phyloP scores from a whole-genome alignment of 2,113 vertebrate genomes.

The Grus americana region DNA sequence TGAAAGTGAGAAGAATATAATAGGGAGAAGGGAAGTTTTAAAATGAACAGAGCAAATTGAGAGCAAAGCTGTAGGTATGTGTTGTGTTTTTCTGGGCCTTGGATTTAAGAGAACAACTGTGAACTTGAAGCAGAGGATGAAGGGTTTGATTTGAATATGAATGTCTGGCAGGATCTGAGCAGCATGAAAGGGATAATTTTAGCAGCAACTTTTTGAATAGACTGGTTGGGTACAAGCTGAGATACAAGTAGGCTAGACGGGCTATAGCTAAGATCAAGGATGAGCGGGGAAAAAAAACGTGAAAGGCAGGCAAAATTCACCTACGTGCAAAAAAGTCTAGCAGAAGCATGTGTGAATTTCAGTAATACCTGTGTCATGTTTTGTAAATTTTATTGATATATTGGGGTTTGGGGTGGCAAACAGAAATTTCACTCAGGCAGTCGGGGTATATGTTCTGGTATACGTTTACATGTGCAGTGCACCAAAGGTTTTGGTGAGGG shows the following conservation, averaged over 20 bases:
- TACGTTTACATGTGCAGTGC: fast-evolving
- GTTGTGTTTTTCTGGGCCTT: not conserved
- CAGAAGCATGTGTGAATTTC: not conserved
- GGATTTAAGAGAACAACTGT: not conserved
- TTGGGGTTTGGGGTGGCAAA: not conserved
- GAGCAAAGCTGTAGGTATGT: not conserved
- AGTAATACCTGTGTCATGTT: not conserved
- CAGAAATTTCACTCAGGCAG: not conserved
- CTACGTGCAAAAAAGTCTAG: not conserved
- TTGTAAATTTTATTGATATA: not conserved
- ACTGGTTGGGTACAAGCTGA: not conserved
- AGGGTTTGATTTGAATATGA: conserved; percentile 44
- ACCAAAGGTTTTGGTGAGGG: not conserved
- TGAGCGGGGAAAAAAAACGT: fast-evolving
- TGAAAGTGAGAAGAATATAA: not conserved
- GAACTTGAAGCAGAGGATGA: not conserved
- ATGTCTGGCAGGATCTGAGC: not conserved
- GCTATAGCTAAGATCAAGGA: not conserved
- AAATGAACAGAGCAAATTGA: not conserved
- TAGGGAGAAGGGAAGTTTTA: not conserved
- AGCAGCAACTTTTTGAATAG: conserved; percentile 9
- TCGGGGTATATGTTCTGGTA: not conserved
- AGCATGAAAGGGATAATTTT: conserved; percentile 46
- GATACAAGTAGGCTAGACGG: not conserved
- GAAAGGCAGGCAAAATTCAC: not conserved